A percentile compares a stretch with the other conserved stretches of the same genome.
Conservation (phyloP, 2,113 vertebrate genomes). For the Quiscalus mexicanus region DNA sequence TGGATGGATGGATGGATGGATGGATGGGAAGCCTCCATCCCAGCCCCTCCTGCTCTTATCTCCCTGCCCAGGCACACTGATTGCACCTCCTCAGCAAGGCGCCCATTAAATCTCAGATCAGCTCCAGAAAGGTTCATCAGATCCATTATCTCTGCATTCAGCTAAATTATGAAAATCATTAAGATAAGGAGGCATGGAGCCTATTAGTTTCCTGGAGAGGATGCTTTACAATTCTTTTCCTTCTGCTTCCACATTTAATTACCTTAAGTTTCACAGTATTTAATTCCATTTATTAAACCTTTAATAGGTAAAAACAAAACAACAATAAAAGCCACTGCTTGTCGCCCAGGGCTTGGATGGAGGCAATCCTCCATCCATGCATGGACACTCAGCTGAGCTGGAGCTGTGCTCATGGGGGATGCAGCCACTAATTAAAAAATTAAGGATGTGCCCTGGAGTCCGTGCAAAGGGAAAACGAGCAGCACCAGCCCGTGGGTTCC, state of each 20-base stretch:
- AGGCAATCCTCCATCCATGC: not conserved
- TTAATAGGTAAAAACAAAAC: not conserved
- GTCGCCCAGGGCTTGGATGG: rapidly evolving
- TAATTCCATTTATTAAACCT: slow-evolving; percentile 59
- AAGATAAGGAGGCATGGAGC: slow-evolving; percentile 44
- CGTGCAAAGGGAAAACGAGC: not conserved
- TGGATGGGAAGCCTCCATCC: not conserved
- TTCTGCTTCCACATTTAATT: slow-evolving; percentile 49
- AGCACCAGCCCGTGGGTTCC: rapidly evolving
- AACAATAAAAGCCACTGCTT: not conserved
- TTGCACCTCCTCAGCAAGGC: slow-evolving; percentile 19
- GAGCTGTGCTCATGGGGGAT: rapidly evolving
- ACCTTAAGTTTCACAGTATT: slow-evolving; percentile 49
- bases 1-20: too few relatives aligned
- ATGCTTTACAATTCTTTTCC: not conserved
- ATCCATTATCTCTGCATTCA: slow-evolving; percentile 63
- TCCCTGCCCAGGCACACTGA: not conserved
- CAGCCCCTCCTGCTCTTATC: not conserved
- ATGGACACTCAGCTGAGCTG: not conserved
- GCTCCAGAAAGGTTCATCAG: slow-evolving; percentile 56
- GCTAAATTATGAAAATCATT: slow-evolving; percentile 68
- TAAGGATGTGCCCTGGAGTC: not conserved
- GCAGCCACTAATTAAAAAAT: not conserved
- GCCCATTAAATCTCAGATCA: slow-evolving; percentile 58
- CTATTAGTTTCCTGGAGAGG: slow-evolving; percentile 61